A percentile compares a stretch with the other conserved stretches of the same genome.
phyloP scores from a whole-genome alignment of 2,888 invertebrate genomes.

The Coenonympha glycerion region DNA sequence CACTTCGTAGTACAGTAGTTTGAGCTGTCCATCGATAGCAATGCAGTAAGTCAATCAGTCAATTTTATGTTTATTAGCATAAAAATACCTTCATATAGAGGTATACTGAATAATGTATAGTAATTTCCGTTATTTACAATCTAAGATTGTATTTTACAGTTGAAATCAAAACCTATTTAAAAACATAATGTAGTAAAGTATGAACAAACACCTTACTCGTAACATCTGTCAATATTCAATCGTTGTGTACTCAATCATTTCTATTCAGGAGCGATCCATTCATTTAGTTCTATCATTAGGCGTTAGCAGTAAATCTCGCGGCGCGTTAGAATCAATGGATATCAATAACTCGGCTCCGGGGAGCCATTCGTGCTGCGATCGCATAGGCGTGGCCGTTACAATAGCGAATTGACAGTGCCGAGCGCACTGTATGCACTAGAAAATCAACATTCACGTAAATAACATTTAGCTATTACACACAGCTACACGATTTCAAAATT shows the following conservation, averaged over 20 bases:
- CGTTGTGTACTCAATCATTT: constrained; percentile 11
- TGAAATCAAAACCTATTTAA: too few species aligned
- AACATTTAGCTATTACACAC: too few species aligned
- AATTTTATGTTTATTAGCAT: too few species aligned
- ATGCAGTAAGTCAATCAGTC: too few species aligned
- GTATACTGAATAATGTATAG: too few species aligned
- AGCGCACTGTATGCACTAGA: neutral
- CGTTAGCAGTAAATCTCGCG: constrained; percentile 57
- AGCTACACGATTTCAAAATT: too few species aligned
- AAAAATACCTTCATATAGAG: too few species aligned
- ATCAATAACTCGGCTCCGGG: constrained; percentile 64
- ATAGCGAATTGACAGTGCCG: constrained; percentile 11
- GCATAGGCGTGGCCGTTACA: constrained; percentile 16
- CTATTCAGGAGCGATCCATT: constrained; percentile 6
- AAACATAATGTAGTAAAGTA: neutral
- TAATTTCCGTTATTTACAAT: too few species aligned
- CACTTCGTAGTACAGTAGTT: too few species aligned
- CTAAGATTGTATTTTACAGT: too few species aligned
- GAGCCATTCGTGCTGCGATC: constrained; percentile 45
- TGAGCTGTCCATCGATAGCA: too few species aligned
- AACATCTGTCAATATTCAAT: neutral
- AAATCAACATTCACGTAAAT: too few species aligned
- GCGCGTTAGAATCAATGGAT: constrained; percentile 69
- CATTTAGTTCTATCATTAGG: constrained; percentile 21
- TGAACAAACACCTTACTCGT: neutral